Base-by-base conservation (phyloP, 2,797 vertebrate species). In the Karalla daura region DNA sequence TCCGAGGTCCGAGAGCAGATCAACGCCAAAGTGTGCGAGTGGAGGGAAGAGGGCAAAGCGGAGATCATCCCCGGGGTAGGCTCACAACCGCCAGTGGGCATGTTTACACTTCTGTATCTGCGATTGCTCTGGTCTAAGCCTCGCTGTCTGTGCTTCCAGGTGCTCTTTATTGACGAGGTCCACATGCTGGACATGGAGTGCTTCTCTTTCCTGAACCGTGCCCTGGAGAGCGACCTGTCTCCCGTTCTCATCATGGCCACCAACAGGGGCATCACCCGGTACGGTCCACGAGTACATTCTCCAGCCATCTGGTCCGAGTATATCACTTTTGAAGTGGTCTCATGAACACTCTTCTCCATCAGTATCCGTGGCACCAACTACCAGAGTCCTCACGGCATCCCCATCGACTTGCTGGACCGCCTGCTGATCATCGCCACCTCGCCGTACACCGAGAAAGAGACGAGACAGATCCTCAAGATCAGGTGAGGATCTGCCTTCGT, bases 131-230 rank as follows among this genome's bases (percentile, higher is more conserved):
- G n/a, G n/a, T n/a, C 7, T 17, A 0, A 11, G 7, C 45, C 11
- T 55, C 0, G n/a, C 0, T 46, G n/a, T 46, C 7, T 74, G 25
- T 63, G 51, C 6, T 27, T 75, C 3, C 64, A 98, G 96, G 96
- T 98, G 74, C 94, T 98, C 33, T 98, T 98, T 81, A 97, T 98
- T 2, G 96, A 98, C 0, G 96, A 98, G 86, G 96, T 98, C 9
- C 96, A 98, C 63, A 98, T 98, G 97, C 78, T 98, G 88, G 97
- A 98, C 80, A 98, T 98, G n/a, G 97, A 98, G 88, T 97, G 97
- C 63, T 98, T 98, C 74, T 98, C 97, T 1, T 98, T 96, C 85
- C 91, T 98, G 63, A 98, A 98, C 86, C 95, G 97, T 0, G 97
- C 96, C 5, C 87, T 98, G 79, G 97, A 98, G 90, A 98, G 94